These are phyloP conservation scores for Drosophila triauraria DNA, from an alignment of 1,140 invertebrate species.

Conservation along the genomic window DNA sequence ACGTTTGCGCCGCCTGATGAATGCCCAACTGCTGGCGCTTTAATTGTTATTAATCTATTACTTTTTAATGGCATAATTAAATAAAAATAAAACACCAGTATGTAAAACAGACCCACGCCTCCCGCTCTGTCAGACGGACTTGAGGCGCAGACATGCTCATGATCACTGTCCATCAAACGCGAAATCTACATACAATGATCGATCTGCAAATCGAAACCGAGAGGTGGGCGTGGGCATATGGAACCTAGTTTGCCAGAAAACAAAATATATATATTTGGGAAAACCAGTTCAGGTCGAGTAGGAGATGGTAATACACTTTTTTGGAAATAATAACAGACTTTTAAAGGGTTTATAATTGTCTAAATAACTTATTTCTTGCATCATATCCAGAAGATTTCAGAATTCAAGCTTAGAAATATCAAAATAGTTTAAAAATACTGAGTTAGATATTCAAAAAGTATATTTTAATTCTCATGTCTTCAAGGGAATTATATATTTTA, in stretches of 20 bases:
- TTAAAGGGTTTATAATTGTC: not conserved
- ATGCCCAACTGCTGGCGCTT: conserved; percentile 45
- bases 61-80: conserved; percentile 76
- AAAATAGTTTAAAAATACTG: too few species aligned
- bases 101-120: conserved; percentile 55
- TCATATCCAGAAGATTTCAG: too few species aligned
- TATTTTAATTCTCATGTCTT: too few species aligned
- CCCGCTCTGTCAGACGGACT: conserved; percentile 1
- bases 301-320: conserved; percentile 4
- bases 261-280: conserved; percentile 14
- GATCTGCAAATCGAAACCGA: conserved; percentile 35
- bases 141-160: conserved; percentile 45
- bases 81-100: conserved; percentile 43
- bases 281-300: not conserved
- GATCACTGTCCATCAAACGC: conserved; percentile 55
- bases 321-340: not conserved
- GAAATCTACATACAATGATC: conserved; percentile 70
- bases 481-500: too few species aligned
- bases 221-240: conserved; percentile 54
- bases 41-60: conserved; percentile 78
- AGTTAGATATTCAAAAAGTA: too few species aligned
- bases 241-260: conserved; percentile 26
- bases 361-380: too few species aligned
- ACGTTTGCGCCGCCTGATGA: conserved; percentile 59
- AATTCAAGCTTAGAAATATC: too few species aligned